Percentiles rank a stretch among this genome's conserved stretches.
These are phyloP conservation scores for Agrypnia vestita DNA, from an alignment of 1,140 invertebrate genomes.

Conservation along the genomic window DNA sequence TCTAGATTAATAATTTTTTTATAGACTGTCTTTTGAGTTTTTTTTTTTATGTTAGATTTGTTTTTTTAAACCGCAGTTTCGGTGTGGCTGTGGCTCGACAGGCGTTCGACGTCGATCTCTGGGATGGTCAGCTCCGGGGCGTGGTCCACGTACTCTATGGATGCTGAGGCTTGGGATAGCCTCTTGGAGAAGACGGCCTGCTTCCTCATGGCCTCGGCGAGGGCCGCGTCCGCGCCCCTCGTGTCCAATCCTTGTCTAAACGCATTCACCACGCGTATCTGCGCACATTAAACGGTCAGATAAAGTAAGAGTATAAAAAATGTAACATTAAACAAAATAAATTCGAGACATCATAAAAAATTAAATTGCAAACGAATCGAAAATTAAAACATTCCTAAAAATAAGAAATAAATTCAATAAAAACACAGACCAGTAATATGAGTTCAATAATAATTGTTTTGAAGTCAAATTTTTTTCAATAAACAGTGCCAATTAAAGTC, in stretches of 20 bases:
- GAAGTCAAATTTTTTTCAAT: no score
- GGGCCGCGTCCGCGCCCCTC: conserved; percentile 91
- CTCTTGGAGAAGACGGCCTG: conserved; percentile 92
- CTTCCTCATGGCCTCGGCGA: conserved; percentile 92
- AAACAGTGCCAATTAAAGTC: no score
- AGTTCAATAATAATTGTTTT: no score
- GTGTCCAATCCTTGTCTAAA: conserved; percentile 98
- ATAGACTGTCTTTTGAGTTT: conserved; percentile 44
- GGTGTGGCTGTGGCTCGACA: conserved; percentile 93
- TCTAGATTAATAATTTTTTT: background rate
- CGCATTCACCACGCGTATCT: conserved; percentile 99
- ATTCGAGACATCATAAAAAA: no score
- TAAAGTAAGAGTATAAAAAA: conserved; percentile 47
- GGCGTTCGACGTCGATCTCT: conserved; percentile 91
- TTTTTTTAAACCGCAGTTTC: conserved; percentile 88
- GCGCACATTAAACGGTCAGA: conserved; percentile 63
- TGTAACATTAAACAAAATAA: no score
- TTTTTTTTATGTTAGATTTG: conserved; percentile 30
- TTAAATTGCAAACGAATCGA: no score
- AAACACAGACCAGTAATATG: no score
- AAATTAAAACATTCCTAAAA: no score
- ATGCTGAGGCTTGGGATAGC: conserved; percentile 88
- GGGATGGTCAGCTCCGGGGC: conserved; percentile 86
- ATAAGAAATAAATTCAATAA: no score
- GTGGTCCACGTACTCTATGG: conserved; percentile 93